phyloP scores from a whole-genome alignment of 2,888 invertebrate species.

The Coenonympha arcania region DNA sequence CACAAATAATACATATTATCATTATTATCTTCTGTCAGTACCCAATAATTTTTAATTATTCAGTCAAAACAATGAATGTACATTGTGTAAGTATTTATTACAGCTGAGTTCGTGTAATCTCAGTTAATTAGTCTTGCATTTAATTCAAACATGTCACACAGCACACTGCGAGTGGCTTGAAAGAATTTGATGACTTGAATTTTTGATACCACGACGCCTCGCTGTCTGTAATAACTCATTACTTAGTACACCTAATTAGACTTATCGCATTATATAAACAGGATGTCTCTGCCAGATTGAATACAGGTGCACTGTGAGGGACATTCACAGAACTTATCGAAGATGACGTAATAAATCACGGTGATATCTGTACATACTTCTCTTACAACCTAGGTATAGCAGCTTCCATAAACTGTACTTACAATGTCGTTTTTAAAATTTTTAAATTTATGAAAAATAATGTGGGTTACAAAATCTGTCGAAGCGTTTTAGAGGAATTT shows the following conservation, averaged over 20 bases:
- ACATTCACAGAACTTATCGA: conserved; percentile 43
- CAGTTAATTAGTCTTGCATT: conserved; percentile 9
- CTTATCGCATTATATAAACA: conserved; percentile 42
- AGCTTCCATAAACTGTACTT: too few relatives aligned
- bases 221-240: conserved; percentile 22
- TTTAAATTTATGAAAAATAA: too few relatives aligned
- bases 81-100: not conserved
- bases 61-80: not conserved
- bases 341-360: conserved; percentile 35
- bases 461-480: too few relatives aligned
- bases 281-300: conserved; percentile 50
- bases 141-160: not conserved
- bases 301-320: conserved; percentile 42
- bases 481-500: too few relatives aligned
- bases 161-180: conserved; percentile 5
- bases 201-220: conserved; percentile 20
- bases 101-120: conserved; percentile 6
- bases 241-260: conserved; percentile 29
- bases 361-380: too few relatives aligned
- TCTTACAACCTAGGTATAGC: too few relatives aligned
- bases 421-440: too few relatives aligned
- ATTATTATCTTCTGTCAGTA: too few relatives aligned
- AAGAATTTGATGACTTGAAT: conserved; percentile 23
- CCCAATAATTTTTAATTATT: too few relatives aligned
- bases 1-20: not conserved